Percentiles rank a stretch among this genome's conserved stretches.
phyloP scores from a whole-genome alignment of 2,888 invertebrate genomes.

The Caenorhabditis afra region DNA sequence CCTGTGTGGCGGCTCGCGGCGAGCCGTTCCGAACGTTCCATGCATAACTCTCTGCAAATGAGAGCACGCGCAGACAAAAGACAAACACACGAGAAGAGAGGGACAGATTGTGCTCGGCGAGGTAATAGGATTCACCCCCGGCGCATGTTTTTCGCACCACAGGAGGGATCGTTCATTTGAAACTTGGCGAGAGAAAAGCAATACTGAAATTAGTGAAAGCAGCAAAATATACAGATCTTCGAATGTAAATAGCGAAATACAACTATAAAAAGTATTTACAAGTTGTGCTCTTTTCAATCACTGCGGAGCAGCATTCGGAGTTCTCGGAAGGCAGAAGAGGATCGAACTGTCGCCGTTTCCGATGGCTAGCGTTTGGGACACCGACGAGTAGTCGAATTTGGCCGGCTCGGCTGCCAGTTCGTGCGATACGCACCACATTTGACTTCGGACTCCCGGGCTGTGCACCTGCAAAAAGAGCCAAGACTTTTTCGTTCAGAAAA shows the following conservation, averaged over 20 bases:
- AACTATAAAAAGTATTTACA: not conserved
- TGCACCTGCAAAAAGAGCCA: constrained; percentile 46
- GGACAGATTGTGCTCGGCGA: constrained; percentile 12
- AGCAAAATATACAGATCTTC: not conserved
- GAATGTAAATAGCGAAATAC: no score
- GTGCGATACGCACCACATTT: constrained; percentile 17
- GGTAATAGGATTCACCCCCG: constrained; percentile 22
- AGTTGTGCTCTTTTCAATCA: not conserved
- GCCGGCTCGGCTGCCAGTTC: constrained; percentile 54
- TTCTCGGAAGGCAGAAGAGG: constrained; percentile 44
- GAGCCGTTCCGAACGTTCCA: constrained; percentile 46
- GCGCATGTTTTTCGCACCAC: constrained; percentile 12
- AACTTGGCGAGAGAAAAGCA: not conserved
- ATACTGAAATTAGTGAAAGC: not conserved
- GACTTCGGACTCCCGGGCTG: constrained; percentile 48
- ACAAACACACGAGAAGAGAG: constrained; percentile 27
- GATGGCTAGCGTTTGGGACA: constrained; percentile 40
- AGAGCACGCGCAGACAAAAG: constrained; percentile 33
- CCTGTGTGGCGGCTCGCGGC: not conserved
- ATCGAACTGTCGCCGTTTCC: constrained; percentile 60
- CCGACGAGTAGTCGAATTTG: constrained; percentile 55
- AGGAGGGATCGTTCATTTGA: constrained; percentile 2
- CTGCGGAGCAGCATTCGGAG: not conserved
- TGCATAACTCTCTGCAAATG: constrained; percentile 54
- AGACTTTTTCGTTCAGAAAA: not conserved